Percentiles rank a stretch among this genome's conserved stretches.
Evolutionary conservation across 2,888 invertebrate genomes (phyloP).

Genomic region (Thereva nobilitata): DNA sequence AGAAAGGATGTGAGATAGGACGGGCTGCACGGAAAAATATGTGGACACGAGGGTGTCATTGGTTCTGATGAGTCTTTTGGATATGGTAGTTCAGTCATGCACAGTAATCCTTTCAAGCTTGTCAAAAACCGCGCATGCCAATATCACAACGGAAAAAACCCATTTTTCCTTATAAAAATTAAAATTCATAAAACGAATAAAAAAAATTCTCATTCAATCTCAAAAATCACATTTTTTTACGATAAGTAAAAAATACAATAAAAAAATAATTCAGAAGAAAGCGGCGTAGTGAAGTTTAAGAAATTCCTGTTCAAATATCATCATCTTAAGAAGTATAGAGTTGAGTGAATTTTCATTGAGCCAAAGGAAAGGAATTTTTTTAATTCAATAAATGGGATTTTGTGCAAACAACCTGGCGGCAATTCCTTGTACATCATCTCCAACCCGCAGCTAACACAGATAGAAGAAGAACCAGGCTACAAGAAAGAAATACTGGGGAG

Average conservation of each 20-base stretch:
- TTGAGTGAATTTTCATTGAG: slow-evolving; percentile 6
- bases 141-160: no score
- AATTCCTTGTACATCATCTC: slow-evolving; percentile 21
- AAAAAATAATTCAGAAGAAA: slow-evolving; percentile 39
- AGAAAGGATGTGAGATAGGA: no score
- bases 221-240: slow-evolving; percentile 7
- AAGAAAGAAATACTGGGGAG: no score
- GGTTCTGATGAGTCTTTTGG: no score
- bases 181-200: background rate
- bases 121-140: no score
- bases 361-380: slow-evolving; percentile 36
- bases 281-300: slow-evolving; percentile 8
- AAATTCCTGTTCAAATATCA: slow-evolving; percentile 34
- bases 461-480: no score
- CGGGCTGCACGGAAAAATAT: no score
- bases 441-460: no score
- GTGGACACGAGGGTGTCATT: no score
- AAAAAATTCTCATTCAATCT: background rate
- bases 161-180: no score
- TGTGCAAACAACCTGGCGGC: slow-evolving; percentile 42
- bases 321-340: slow-evolving; percentile 7
- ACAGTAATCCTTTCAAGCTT: no score
- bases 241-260: slow-evolving; percentile 23
- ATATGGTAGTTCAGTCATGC: no score
- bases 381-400: slow-evolving; percentile 46